These are phyloP conservation scores for Notamacropus eugenii DNA, from an alignment of 2,797 vertebrate genomes.

Conservation along the genomic window DNA sequence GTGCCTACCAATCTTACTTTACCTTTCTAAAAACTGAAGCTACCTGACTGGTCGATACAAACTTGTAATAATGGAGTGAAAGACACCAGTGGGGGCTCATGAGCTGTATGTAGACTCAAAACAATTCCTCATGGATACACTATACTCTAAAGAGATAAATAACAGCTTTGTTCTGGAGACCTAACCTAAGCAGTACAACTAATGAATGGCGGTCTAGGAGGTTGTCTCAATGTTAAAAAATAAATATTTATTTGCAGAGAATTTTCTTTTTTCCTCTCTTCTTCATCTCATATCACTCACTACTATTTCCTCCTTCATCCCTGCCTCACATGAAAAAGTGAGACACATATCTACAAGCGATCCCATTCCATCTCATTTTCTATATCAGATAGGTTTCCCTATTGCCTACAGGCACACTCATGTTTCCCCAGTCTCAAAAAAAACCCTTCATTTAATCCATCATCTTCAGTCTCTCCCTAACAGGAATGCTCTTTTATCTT, in stretches of 20 bases:
- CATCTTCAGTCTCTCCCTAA: not conserved
- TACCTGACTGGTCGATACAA: not conserved
- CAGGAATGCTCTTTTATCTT: not conserved
- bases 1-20: not conserved
- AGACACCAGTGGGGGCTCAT: not conserved
- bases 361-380: not conserved
- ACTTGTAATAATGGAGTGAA: not conserved
- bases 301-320: not conserved
- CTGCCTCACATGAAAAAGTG: not conserved
- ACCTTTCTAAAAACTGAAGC: not conserved
- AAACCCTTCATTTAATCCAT: not conserved
- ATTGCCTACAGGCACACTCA: not conserved
- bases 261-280: not conserved
- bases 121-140: not conserved
- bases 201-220: not conserved
- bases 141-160: not conserved
- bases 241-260: not conserved
- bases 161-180: not conserved
- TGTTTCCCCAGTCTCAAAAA: not conserved
- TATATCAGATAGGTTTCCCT: not conserved
- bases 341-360: not conserved
- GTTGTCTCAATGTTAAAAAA: not conserved
- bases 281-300: not conserved
- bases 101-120: not conserved
- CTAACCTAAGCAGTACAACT: not conserved